Base-by-base conservation (phyloP, 1,140 invertebrate genomes). In the Zaprionus tsacasi region DNA sequence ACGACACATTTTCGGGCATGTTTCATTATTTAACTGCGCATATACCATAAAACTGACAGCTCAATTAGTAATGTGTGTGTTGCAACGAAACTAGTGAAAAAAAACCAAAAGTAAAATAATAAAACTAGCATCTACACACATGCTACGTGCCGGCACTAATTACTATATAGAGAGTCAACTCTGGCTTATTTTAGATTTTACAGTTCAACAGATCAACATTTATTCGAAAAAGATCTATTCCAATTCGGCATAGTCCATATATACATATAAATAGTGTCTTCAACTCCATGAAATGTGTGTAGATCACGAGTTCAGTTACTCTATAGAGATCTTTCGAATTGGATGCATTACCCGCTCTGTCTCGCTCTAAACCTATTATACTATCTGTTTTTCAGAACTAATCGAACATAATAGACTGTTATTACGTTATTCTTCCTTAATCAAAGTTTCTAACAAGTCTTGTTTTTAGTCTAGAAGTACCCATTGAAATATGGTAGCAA, bases 11-110 rank as follows among this genome's bases (percentile, higher is more conserved):
- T 70, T 61, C 58, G 61, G 63, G 45, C 50, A 73, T 74, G 64
- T 74, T 78, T 79, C 65, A 78, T 79, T 77, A 68, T 57, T 68
- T 66, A 65, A 71, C 73, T 79, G 71, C 71, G 70, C 70, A 73
- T 56, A 78, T 30, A 30, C 27, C 27, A 30, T 57, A 56, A 66
- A 70, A 77, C n/a, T 77, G 77, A 68, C 74, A 79, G 69, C 40
- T 72, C 52, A 72, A 77, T 79, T 79, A 79, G 63, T 55, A 21
- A 21, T 61, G 48, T 40, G 33, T 36, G 43, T 79, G 63, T 54
- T 68, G 70, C 65, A 38, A 33, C 25, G 12, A 63, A 70, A 40
- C 64, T 21, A 21, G 21, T 21, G 21, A 35, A 64, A 55, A 56
- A 33, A 63, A 59, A 48, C 25, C 52, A 59, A 66, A 43, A 10